Evolutionary conservation across 2,888 invertebrate genomes (phyloP), one percentile per base, ranked within the genome.

Genomic region (Helicoverpa assulta): DNA sequence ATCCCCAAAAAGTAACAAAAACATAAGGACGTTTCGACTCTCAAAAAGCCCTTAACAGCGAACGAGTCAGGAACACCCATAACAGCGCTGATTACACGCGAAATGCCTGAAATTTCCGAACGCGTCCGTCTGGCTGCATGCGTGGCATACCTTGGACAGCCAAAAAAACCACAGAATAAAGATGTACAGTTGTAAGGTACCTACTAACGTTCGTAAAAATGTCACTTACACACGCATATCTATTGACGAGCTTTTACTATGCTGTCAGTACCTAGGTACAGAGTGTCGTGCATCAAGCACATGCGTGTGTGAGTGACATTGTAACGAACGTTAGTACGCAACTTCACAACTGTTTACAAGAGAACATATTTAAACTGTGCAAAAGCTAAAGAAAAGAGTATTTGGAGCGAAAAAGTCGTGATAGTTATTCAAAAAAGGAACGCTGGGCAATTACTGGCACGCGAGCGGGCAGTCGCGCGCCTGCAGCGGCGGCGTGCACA

Each of bases 401-500:
- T 93, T 91, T 92, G 92, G 94, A 94, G 93, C 94, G 94, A 95
- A 95, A 94, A 92, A 95, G 93, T 95, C 95, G 95, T 95, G 95
- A 95, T 95, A 94, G 94, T 93, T 93, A 91, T 94, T 94, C 93
- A 92, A 94, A 95, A 95, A 95, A 94, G 93, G 94, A 93, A 95
- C 93, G 89, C 88, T 86, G 86, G 86, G 91, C 94, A 93, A 95
- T 95, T 95, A 95, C 94, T 90, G 95, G 95, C 95, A 95, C 95
- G 95, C 95, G 95, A 95, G 92, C 92, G 90, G 87, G 83, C 91
- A 91, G 94, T 93, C 95, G 94, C 95, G 95, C 94, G 94, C 93
- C 94, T 81, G 67, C 60, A 78, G 79, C 87, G 90, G 91, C 78
- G 69, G 81, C 72, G 88, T 91, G 76, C 92, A 93, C 88, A 93